Evolutionary conservation across 2,888 invertebrate species (phyloP).

Genomic region (Eilema caniola): DNA sequence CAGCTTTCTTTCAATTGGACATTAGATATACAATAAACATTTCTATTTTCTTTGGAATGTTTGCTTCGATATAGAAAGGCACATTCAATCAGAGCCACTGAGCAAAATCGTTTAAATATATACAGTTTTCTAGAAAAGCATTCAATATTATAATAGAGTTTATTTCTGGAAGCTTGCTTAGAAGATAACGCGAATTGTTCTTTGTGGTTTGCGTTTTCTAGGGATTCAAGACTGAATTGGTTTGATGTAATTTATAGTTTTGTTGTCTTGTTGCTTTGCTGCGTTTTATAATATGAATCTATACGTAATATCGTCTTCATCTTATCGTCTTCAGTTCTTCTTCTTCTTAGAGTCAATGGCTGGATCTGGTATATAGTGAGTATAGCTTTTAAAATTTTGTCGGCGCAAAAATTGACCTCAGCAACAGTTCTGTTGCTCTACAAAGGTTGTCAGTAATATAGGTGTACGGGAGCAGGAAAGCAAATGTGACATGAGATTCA

Average conservation of each 20-base stretch:
- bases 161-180: not conserved
- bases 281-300: too few species aligned
- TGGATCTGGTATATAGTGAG: too few species aligned
- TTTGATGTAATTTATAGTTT: not conserved
- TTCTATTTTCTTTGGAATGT: not conserved
- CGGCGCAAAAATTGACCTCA: too few species aligned
- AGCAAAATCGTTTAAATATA: not conserved
- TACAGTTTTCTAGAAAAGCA: conserved; percentile 5
- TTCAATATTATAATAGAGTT: conserved; percentile 5
- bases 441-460: too few species aligned
- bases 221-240: not conserved
- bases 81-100: conserved; percentile 2
- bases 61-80: not conserved
- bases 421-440: too few species aligned
- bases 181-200: not conserved
- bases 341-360: too few species aligned
- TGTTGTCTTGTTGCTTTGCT: not conserved
- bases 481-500: too few species aligned
- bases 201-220: not conserved
- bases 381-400: too few species aligned
- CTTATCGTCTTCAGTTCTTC: too few species aligned
- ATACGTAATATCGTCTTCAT: too few species aligned
- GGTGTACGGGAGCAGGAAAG: too few species aligned
- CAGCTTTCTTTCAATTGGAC: too few species aligned
- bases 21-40: not conserved